Conservation (phyloP, 2,113 vertebrate genomes). For the Cyrtonyx montezumae region DNA sequence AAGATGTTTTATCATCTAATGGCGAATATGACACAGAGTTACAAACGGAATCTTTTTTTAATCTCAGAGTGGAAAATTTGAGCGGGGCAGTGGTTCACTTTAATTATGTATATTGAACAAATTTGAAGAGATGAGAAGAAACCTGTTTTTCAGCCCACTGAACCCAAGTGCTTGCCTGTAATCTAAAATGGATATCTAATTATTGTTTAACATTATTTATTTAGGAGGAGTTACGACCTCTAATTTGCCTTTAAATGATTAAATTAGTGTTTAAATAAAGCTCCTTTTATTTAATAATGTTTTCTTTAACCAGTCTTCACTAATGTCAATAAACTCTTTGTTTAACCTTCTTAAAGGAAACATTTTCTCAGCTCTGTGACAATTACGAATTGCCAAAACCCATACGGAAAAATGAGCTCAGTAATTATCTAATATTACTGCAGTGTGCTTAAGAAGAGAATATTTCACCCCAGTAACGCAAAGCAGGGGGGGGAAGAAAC, state of each 20-base stretch:
- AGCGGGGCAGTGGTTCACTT: constrained; percentile 45
- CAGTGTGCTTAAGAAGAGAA: constrained; percentile 50
- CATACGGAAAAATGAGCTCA: constrained; percentile 75
- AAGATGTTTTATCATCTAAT: constrained; percentile 62
- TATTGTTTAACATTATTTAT: constrained; percentile 83
- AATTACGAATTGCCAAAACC: constrained; percentile 80
- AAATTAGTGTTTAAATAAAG: constrained; percentile 90
- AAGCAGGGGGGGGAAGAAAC: neutral
- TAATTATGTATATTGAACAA: constrained; percentile 58
- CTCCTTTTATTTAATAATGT: constrained; percentile 89
- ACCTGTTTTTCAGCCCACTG: constrained; percentile 60
- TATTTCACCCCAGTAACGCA: constrained; percentile 44
- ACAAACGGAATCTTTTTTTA: constrained; percentile 53
- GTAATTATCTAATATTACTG: constrained; percentile 70
- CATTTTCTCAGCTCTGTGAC: constrained; percentile 78
- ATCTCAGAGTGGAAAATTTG: constrained; percentile 61
- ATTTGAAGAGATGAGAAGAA: constrained; percentile 63
- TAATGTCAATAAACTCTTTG: constrained; percentile 90
- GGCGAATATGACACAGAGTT: constrained; percentile 41
- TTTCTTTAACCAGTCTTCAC: constrained; percentile 88
- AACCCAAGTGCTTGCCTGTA: constrained; percentile 66
- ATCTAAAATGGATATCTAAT: constrained; percentile 82
- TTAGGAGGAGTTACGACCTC: constrained; percentile 82
- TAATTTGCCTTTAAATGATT: constrained; percentile 92
- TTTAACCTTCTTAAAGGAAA: constrained; percentile 89